phyloP scores from a whole-genome alignment of 1,140 invertebrate genomes.

The Heliconius congener region DNA sequence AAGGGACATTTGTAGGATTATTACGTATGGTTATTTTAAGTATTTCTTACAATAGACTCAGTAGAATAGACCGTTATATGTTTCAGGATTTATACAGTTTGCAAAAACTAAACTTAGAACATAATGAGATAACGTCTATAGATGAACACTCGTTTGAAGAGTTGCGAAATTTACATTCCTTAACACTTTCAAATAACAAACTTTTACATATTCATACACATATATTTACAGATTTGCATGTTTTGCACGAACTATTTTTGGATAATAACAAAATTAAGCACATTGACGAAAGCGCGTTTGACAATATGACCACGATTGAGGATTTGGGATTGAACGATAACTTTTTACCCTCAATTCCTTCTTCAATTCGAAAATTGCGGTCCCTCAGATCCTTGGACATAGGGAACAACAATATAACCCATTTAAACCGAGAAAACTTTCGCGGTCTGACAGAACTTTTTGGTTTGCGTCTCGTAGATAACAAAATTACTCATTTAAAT shows the following conservation, averaged over 20 bases:
- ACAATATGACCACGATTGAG: constrained; percentile 89
- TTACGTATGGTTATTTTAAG: constrained; percentile 88
- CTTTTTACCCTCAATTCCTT: constrained; percentile 86
- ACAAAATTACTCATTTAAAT: constrained; percentile 85
- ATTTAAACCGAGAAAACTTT: constrained; percentile 83
- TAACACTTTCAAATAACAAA: constrained; percentile 88
- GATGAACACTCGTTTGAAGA: constrained; percentile 88
- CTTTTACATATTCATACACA: constrained; percentile 85
- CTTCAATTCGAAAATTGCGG: constrained; percentile 85
- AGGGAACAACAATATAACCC: constrained; percentile 88
- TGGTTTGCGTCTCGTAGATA: constrained; percentile 85
- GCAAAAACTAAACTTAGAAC: constrained; percentile 88
- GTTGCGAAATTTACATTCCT: constrained; percentile 88
- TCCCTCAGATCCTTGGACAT: constrained; percentile 89
- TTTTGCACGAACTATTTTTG: constrained; percentile 87
- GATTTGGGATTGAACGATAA: constrained; percentile 91
- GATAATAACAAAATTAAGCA: constrained; percentile 88
- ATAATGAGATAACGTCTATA: constrained; percentile 88
- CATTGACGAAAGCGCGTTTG: constrained; percentile 88
- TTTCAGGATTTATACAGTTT: constrained; percentile 89
- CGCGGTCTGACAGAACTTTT: constrained; percentile 84
- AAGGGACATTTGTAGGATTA: constrained; percentile 88
- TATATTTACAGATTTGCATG: constrained; percentile 87
- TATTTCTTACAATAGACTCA: constrained; percentile 87
- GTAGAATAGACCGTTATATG: constrained; percentile 85